phyloP scores from a whole-genome alignment of 1,140 invertebrate genomes.

The Bombus breviceps region DNA sequence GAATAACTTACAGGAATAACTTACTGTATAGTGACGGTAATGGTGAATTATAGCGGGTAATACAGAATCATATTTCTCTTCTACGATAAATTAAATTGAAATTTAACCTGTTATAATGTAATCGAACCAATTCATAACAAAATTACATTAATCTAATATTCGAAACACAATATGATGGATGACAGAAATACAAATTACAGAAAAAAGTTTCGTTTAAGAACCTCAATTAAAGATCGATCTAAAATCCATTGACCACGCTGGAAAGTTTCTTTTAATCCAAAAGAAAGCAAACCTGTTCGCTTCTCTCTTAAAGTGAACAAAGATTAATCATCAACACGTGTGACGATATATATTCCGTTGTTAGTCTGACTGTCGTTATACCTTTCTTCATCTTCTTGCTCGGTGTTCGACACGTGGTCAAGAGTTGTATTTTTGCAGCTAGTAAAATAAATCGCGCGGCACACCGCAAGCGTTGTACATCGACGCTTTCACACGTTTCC shows the following conservation, averaged over 20 bases:
- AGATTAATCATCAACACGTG: conserved; percentile 27
- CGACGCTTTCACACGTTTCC: conserved; percentile 48
- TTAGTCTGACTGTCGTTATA: conserved; percentile 22
- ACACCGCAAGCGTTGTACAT: conserved; percentile 42
- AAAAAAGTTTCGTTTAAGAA: neutral
- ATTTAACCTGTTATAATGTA: too few species aligned
- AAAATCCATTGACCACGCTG: neutral
- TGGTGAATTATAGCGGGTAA: neutral
- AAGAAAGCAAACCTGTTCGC: neutral
- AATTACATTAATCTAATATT: too few species aligned
- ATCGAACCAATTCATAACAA: too few species aligned
- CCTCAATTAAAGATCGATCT: neutral
- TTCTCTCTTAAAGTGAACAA: neutral
- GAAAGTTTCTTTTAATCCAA: neutral
- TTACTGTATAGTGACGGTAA: neutral
- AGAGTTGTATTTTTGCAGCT: conserved; percentile 55
- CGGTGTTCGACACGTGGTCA: conserved; percentile 59
- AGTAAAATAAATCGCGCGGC: conserved; percentile 61
- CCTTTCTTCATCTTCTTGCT: conserved; percentile 35
- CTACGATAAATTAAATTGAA: too few species aligned
- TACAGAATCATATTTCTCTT: too few species aligned
- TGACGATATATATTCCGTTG: conserved; percentile 41
- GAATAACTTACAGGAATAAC: too few species aligned
- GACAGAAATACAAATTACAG: neutral
- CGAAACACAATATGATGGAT: neutral